Evolutionary conservation across 2,888 invertebrate species (phyloP).

Genomic region (Chymomyza amoena): DNA sequence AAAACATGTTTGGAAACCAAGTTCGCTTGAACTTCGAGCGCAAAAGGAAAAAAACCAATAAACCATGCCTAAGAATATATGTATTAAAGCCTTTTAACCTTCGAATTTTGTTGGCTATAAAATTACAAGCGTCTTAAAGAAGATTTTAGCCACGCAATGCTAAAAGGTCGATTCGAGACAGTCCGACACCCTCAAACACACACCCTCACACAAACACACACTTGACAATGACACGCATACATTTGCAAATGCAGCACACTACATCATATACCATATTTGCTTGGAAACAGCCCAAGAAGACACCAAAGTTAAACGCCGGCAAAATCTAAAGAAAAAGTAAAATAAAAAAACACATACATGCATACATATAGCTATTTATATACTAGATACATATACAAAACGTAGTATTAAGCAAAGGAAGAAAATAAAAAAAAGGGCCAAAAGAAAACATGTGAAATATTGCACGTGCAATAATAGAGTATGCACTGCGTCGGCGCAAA

Average conservation of each 20-base stretch:
- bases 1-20: no score
- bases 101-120: not conserved
- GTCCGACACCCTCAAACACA: not conserved
- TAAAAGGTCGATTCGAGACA: not conserved
- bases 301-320: not conserved
- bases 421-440: not conserved
- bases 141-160: not conserved
- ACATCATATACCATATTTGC: no score
- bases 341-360: not conserved
- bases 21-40: no score
- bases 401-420: not conserved
- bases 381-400: not conserved
- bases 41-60: not conserved
- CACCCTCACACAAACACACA: not conserved
- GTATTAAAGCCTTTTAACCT: not conserved
- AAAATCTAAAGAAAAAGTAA: not conserved
- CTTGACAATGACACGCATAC: not conserved
- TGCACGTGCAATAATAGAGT: constrained; percentile 57
- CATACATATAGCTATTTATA: not conserved
- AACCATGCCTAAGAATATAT: not conserved
- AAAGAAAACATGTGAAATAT: constrained; percentile 50
- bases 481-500: constrained; percentile 25
- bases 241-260: not conserved
- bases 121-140: not conserved
- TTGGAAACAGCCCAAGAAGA: not conserved